Evolutionary conservation across 2,797 vertebrate species (phyloP), one percentile per base, ranked within the genome.

Genomic region (Picus viridis): DNA sequence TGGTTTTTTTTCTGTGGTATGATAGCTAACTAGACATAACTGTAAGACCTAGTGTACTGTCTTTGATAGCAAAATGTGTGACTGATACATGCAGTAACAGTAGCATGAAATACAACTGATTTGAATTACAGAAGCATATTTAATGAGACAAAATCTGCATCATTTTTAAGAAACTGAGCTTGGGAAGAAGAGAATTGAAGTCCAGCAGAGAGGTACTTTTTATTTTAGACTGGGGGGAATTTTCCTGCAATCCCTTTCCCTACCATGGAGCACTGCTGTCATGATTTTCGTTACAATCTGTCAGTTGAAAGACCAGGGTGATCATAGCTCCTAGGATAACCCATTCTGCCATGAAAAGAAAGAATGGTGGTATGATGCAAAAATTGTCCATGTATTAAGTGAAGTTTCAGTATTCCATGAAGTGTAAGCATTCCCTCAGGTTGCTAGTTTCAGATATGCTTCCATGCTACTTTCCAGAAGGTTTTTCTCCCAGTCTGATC

Each of bases 11-110:
- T 75, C 84, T 49, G 71, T 36, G 29, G 47, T 27, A 70, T 24
- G n/a, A 71, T 75, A 12, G 26, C 65, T 83, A 83, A 63, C 61
- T 77, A 19, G 18, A 94, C n/a, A 73, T 67, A 94, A 94, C 32
- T 49, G 10, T 39, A 76, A 92, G 30, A 30, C 9, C 5, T 56
- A 36, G 19, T 15, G 24, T 10, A 87, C 18, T 32, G 77, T 45
- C n/a, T 86, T 53, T 88, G 67, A 80, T 67, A 90, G 11, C 26
- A 84, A 87, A 71, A 49, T 41, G 1, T 19, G 72, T 27, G 45
- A 54, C 68, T 68, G 80, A 77, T 32, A 73, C 3, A 83, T 23
- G 54, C 23, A 93, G 80, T 54, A 87, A 85, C 12, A 58, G 10
- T 4, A 61, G 16, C 17, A 77, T 4, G n/a, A 71, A 88, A 76